phyloP scores from a whole-genome alignment of 2,113 vertebrate genomes.

The Pseudolaguvia tuberculata region DNA sequence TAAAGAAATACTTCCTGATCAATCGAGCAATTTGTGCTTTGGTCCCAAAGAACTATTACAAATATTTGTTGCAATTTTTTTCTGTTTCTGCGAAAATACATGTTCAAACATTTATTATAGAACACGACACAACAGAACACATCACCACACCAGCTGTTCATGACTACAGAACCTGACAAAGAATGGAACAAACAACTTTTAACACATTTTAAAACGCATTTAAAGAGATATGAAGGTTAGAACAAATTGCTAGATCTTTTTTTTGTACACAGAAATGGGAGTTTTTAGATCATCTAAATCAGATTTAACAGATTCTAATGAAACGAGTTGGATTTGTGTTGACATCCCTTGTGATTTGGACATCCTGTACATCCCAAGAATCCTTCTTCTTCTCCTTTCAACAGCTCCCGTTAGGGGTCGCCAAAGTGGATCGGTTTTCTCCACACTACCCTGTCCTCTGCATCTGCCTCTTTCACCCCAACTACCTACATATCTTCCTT shows the following conservation, averaged over 20 bases:
- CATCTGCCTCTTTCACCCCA: no score
- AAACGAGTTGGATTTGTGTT: neutral
- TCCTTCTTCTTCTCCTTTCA: no score
- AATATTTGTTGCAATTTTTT: neutral
- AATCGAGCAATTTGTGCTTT: slow-evolving; percentile 6
- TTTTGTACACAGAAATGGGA: neutral
- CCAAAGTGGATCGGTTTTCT: no score
- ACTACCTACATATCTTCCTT: no score
- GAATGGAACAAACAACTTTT: neutral
- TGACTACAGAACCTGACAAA: no score
- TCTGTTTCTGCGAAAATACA: neutral
- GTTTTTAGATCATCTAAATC: neutral
- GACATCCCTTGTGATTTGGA: neutral
- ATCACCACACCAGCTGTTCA: neutral
- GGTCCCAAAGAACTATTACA: neutral
- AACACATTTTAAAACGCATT: neutral
- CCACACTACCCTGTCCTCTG: no score
- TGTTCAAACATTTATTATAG: slow-evolving; percentile 3
- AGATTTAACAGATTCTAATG: neutral
- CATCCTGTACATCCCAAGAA: no score
- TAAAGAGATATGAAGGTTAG: neutral
- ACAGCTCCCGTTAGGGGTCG: no score
- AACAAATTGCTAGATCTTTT: no score
- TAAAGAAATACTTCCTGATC: neutral
- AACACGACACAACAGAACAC: neutral